Evolutionary conservation across 2,113 vertebrate genomes (phyloP), one percentile per base, ranked within the genome.

Genomic region (Clupea harengus): DNA sequence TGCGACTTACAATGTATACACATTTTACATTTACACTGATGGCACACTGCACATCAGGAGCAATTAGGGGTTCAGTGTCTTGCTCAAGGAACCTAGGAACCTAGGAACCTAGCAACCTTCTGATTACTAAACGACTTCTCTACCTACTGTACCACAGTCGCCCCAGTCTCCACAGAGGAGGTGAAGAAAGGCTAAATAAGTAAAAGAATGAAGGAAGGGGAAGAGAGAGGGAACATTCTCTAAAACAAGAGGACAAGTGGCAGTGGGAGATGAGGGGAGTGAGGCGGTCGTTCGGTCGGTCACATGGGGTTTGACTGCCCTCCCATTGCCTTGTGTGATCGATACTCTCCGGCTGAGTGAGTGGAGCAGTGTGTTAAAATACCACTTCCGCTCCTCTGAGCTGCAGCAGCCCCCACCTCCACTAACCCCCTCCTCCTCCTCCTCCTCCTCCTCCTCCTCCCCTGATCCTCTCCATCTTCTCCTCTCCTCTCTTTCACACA

Each of bases 281-380:
- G 11, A 13, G 25, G 9, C 64, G 25, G 25, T 28, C 8, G 64
- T 32, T 28, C 3, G 64, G 25, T 72, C 25, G 25, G 81, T 89
- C 85, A 86, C 50, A 84, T 52, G 87, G 84, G 64, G 54, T 82
- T 87, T 88, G 85, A 89, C 80, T 89, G 82, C 25, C 83, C 84
- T 87, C 46, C 87, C 84, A 52, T 83, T 85, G 87, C 52, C 83
- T 85, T 81, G 4, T 81, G 86, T 87, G 84, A 89, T 84, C 86
- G 81, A 78, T 86, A 57, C 28, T 64, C 81, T 11, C 86, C 57
- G 84, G 81, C 49, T 50, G 52, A 86, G 85, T 50, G 52, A 86
- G 85, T 88, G n/a, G 72, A 85, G 84, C 54, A 49, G 17, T 82
- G 82, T 88, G 81, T 84, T 84, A 87, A 87, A 89, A 88, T 86